These are phyloP conservation scores for Rhea americana DNA, from an alignment of 2,113 vertebrate species.

Conservation along the genomic window DNA sequence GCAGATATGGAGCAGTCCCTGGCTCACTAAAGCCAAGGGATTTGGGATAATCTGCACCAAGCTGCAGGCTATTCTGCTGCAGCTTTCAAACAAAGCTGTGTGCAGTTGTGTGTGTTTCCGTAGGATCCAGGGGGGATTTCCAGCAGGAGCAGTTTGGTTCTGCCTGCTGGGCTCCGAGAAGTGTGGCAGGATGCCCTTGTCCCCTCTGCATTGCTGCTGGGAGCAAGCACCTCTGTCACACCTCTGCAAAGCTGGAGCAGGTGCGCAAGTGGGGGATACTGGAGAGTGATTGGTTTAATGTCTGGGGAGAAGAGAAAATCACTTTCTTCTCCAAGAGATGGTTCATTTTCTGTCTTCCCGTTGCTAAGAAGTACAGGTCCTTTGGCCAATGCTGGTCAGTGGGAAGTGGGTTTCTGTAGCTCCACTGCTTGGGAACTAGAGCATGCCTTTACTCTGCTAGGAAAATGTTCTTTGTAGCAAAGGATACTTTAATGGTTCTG, in stretches of 20 bases:
- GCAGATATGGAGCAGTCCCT: not conserved
- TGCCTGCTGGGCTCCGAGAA: not conserved
- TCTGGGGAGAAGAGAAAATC: not conserved
- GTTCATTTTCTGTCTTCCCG: not conserved
- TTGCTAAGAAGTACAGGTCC: not conserved
- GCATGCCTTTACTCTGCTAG: not conserved
- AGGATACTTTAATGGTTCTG: slow-evolving; percentile 31
- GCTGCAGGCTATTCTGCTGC: not conserved
- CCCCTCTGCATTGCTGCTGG: not conserved
- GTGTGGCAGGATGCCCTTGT: not conserved
- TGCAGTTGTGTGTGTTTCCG: not conserved
- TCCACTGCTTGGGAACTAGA: not conserved
- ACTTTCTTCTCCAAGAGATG: not conserved
- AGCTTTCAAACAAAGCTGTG: not conserved
- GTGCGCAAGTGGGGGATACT: not conserved
- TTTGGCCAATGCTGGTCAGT: not conserved
- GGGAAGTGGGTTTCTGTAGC: not conserved
- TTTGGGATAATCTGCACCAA: not conserved
- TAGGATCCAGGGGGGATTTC: not conserved
- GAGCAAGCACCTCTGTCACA: not conserved
- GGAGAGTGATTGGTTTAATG: not conserved
- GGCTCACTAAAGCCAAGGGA: not conserved
- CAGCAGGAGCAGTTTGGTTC: not conserved
- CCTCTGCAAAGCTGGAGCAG: not conserved
- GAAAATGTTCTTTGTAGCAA: not conserved